A percentile compares a stretch with the other conserved stretches of the same genome.
phyloP scores from a whole-genome alignment of 2,113 vertebrate genomes.

The Paradoxurus hermaphroditus region DNA sequence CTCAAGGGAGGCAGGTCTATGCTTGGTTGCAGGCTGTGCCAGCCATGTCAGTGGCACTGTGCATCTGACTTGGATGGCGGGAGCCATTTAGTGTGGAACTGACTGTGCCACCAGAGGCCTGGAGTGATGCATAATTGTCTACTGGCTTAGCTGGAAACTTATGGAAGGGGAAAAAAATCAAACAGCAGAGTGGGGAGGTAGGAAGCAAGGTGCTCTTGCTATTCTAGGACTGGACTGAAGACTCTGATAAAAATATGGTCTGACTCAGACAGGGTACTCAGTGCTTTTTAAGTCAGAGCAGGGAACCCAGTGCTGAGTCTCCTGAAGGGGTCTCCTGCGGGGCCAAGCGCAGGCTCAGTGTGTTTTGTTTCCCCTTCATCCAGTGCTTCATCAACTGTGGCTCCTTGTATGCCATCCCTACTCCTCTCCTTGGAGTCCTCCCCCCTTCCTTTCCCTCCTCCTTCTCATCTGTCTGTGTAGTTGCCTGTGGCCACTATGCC shows the following conservation, averaged over 20 bases:
- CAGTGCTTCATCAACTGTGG: not conserved
- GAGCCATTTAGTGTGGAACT: not conserved
- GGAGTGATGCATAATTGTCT: not conserved
- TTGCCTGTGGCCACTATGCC: not conserved
- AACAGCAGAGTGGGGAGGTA: not conserved
- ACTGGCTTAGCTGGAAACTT: not conserved
- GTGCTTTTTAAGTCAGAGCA: not conserved
- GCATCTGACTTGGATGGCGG: not conserved
- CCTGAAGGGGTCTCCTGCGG: not conserved
- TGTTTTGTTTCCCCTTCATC: not conserved
- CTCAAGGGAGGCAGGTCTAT: not conserved
- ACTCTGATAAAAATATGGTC: not conserved
- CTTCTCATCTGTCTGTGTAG: not conserved
- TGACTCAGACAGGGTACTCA: not conserved
- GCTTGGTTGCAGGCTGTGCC: not conserved
- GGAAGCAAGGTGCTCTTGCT: not conserved
- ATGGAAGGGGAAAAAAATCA: not conserved
- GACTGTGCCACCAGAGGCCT: not conserved
- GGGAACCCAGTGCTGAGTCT: not conserved
- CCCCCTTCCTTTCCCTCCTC: not conserved
- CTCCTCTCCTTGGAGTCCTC: not conserved
- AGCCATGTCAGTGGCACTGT: not conserved
- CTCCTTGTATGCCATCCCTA: fast-evolving
- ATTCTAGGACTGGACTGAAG: not conserved
- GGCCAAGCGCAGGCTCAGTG: fast-evolving